Base-by-base conservation (phyloP, 2,888 invertebrate species). In the Allacma fusca region DNA sequence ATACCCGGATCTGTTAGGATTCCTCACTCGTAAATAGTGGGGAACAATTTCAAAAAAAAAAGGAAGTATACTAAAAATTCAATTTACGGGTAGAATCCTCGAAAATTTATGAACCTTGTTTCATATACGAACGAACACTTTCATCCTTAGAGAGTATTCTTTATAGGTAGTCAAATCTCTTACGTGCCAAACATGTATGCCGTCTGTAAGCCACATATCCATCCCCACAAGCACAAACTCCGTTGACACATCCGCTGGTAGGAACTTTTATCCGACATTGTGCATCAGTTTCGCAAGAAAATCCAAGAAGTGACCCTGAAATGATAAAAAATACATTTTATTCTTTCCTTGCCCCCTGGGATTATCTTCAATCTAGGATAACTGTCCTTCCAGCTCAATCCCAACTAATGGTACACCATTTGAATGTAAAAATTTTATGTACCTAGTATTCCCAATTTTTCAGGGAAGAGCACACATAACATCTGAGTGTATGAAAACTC, bases 101-200 rank as follows among this genome's bases (percentile, higher is more conserved):
- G 34, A 43, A 13, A 65, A 50, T 43, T 77, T 78, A 73, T 62
- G n/a, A 77, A 50, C 16, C 67, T 70, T 28, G 40, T 43, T 43
- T 13, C 7, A 40, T 40, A 40, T n/a, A n/a, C n/a, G n/a, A 40
- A 40, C 13, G 13, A 13, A 40, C 40, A 40, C 7, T 13, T 40
- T 5, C 5, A 40, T 40, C 5, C 7, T 5, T 13, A 13, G 57
- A 44, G 43, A 1, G 23, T 71, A 62, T 62, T 4, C 21, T 62
- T 29, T 59, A 62, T 21, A 12, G 1, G 24, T 26, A 75, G 9
- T 34, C 5, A 75, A 57, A 9, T 23, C 87, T 92, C 95, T 94
- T 91, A 96, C 96, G 94, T 86, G 93, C 92, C 76, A 96, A 90
- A 86, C 96, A 96, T 62, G 95, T 95, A 87, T 96, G 95, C 86